Evolutionary conservation across 2,888 invertebrate genomes (phyloP), one percentile per base, ranked within the genome.

Genomic region (Anodontia alba): DNA sequence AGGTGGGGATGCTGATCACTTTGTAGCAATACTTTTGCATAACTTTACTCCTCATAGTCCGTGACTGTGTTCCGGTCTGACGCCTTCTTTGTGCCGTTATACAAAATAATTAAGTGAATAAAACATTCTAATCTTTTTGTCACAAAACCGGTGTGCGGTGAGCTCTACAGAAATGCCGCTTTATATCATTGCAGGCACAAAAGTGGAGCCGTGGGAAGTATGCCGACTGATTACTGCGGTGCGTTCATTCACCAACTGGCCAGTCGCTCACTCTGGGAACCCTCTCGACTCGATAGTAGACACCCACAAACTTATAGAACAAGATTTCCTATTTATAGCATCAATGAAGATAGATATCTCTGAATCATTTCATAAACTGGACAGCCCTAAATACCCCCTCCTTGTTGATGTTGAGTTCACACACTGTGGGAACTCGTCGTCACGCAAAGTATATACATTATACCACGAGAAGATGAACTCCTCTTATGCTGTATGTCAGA

Each of bases 181-280:
- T n/a, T n/a, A n/a, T n/a, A n/a, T n/a, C n/a, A 42, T 74, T 81
- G 10, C 66, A 81, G 81, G 74, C 42, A 69, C 70, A 10, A 78
- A 33, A 20, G 57, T 82, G 10, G 78, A 78, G 23, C 81, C 78
- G 33, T 78, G 78, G 78, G 51, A 46, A 1, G 33, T 82, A 0
- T 46, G 78, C 8, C 69, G 78, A 38, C 57, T 82, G 36, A 31
- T 82, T 12, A 72, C 73, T 26, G 78, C 81, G 15, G 73, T 72
- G 1, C 57, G 78, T 2, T 54, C 73, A 23, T 82, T 82, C 31
- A 76, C 78, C 1, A 75, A 78, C 46, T 70, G 76, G 67, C 81
- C 78, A 26, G 78, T 46, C 8, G 46, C 46, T 20, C 46, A 46
- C 17, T 46, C 46, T 3, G 46, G 46, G 17, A 46, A 20, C 17